Evolutionary conservation across 1,140 invertebrate genomes (phyloP).

Genomic region (Gryllus bimaculatus): DNA sequence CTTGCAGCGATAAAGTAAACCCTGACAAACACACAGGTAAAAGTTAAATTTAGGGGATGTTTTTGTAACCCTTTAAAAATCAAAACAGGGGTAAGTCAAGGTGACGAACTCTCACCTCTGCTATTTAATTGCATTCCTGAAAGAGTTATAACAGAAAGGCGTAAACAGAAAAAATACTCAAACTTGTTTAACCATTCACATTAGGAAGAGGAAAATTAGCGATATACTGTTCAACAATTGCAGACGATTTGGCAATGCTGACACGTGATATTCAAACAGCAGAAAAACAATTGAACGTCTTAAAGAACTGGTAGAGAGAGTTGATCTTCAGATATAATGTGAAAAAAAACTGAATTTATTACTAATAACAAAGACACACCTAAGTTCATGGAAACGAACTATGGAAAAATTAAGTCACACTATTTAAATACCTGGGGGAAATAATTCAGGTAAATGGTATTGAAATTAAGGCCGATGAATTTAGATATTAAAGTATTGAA

Average conservation of each 20-base stretch:
- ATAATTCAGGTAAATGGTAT: too few relatives aligned
- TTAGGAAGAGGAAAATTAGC: constrained; percentile 8
- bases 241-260: constrained; percentile 15
- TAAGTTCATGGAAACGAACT: constrained; percentile 14
- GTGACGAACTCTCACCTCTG: constrained; percentile 7
- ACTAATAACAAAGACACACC: constrained; percentile 11
- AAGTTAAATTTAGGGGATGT: constrained; percentile 12
- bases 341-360: neutral
- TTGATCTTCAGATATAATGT: neutral
- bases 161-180: constrained; percentile 62
- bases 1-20: constrained; percentile 12
- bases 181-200: constrained; percentile 31
- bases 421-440: too few relatives aligned
- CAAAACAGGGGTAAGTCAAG: constrained; percentile 7
- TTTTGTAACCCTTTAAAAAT: neutral
- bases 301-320: neutral
- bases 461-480: too few relatives aligned
- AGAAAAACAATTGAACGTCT: constrained; percentile 11
- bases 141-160: constrained; percentile 11
- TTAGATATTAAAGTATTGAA: too few relatives aligned
- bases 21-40: constrained; percentile 6
- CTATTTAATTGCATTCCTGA: constrained; percentile 16
- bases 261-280: neutral
- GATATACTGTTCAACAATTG: constrained; percentile 14
- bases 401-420: constrained; percentile 1